Evolutionary conservation across 2,797 vertebrate genomes (phyloP), one percentile per base, ranked within the genome.

Genomic region (Emydoidea blandingii): DNA sequence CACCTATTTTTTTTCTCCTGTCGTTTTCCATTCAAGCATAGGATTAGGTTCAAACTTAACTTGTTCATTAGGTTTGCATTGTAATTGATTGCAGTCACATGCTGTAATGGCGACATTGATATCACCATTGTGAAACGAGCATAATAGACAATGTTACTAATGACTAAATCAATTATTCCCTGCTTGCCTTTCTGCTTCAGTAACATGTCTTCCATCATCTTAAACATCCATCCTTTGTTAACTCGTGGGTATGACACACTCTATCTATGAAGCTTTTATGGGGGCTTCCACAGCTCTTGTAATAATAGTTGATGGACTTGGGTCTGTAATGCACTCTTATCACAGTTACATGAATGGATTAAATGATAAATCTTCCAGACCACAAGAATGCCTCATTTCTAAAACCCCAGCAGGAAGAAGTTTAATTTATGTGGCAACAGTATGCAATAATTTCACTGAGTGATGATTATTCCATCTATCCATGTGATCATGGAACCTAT

Each of bases 401-500:
- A 81, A 93, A 94, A 53, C 82, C 54, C 74, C 81, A 93, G 56
- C 47, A 91, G 91, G 90, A 81, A 87, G 92, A 97, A 93, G 79
- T 90, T 83, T 93, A 65, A 76, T 94, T 84, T 65, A 57, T 89
- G 65, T 90, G 76, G 92, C 95, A 96, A 96, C 83, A 96, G 62
- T 59, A 10, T 76, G 57, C 79, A 0, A 3, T 84, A 37, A 47
- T 90, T 97, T 96, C 87, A 81, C 57, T 85, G 86, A 94, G 83
- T 95, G 89, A 88, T 94, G 90, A 88, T 94, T 95, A 91, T 94
- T 97, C 97, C 93, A 96, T 97, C 97, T 96, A 92, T 94, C 89
- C 89, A 93, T 34, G 1, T 89, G 85, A 96, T 97, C 96, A 97
- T 88, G 84, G 72, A 95, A 93, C 92, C 84, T 93, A 52, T 81